phyloP scores from a whole-genome alignment of 1,140 invertebrate species.

The Zelostemma sp. region DNA sequence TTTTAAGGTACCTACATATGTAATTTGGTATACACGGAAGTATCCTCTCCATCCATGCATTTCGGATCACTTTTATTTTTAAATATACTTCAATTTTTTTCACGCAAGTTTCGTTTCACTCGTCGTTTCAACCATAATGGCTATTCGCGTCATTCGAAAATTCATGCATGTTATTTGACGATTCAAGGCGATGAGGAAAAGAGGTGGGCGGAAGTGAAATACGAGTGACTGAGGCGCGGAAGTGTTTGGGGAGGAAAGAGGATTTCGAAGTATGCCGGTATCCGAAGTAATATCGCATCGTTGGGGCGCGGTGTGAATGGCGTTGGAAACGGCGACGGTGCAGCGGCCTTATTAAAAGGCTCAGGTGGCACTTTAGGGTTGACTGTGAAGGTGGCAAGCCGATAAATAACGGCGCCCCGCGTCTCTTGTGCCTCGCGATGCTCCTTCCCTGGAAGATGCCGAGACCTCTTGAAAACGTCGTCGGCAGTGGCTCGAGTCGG shows the following conservation, averaged over 20 bases:
- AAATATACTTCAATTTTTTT: too few species aligned
- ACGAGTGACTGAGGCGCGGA: not conserved
- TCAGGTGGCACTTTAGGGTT: conserved; percentile 50
- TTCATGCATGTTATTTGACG: too few species aligned
- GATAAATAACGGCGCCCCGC: conserved; percentile 40
- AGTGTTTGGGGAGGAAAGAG: conserved; percentile 22
- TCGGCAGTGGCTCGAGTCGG: conserved; percentile 31
- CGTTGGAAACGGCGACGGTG: conserved; percentile 27
- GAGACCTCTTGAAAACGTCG: conserved; percentile 40
- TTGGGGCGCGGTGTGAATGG: conserved; percentile 36
- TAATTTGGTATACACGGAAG: conserved; percentile 9
- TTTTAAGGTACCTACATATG: conserved; percentile 16
- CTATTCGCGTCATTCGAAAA: not conserved
- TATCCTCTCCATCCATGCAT: not conserved
- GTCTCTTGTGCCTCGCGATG: conserved; percentile 4
- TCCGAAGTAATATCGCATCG: conserved; percentile 40
- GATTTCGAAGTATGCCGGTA: conserved; percentile 41
- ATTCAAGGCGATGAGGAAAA: too few species aligned
- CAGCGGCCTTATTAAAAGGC: conserved; percentile 49
- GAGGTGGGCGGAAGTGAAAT: not conserved
- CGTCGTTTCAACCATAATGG: too few species aligned
- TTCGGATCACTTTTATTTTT: too few species aligned
- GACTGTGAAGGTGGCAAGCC: conserved; percentile 42
- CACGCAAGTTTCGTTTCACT: too few species aligned
- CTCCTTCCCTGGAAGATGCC: conserved; percentile 12